Base-by-base conservation (phyloP, 2,797 vertebrate species). In the Pempheris klunzingeri region DNA sequence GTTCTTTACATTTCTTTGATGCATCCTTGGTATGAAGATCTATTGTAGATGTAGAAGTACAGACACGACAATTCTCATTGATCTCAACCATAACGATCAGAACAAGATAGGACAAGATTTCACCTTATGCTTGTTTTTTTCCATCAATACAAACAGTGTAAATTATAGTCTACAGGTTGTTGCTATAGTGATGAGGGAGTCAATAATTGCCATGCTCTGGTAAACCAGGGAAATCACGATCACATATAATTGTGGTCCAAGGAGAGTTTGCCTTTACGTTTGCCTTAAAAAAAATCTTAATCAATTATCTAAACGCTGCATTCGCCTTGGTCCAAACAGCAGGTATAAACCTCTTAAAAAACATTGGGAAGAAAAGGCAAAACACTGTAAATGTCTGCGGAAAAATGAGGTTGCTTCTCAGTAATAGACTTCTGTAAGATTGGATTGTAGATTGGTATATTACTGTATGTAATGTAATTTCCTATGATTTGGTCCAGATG, bases 161-260 rank as follows among this genome's bases (percentile, higher is more conserved):
- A 78, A 85, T 85, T 59, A 59, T 49, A 70, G 55, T 53, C 49
- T 54, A 39, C 46, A 57, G 47, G 20, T 67, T 60, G 81, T 82
- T 84, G 71, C 77, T 71, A 76, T 78, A 32, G 55, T 6, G 53
- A 78, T 71, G 7, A 47, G 41, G 10, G 43, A 80, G 38, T 49
- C 55, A 52, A 7, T 54, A 7, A 34, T 44, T 64, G 24, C 34
- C 22, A 43, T 15, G 3, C 32, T 39, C 46, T 28, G 44, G 12
- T 50, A 50, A 62, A 20, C 34, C 38, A n/a, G 1, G 11, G 3
- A 55, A 71, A 46, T 60, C n/a, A 49, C 26, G 30, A 24, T 7
- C 10, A 17, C 32, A 46, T 46, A 38, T 34, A 50, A 72, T 7
- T 47, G 41, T 61, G 18, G 36, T 53, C 17, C 3, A 7, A 65